A percentile compares a stretch with the other conserved stretches of the same genome.
These are phyloP conservation scores for Timema podura DNA, from an alignment of 2,888 invertebrate species.

Conservation along the genomic window DNA sequence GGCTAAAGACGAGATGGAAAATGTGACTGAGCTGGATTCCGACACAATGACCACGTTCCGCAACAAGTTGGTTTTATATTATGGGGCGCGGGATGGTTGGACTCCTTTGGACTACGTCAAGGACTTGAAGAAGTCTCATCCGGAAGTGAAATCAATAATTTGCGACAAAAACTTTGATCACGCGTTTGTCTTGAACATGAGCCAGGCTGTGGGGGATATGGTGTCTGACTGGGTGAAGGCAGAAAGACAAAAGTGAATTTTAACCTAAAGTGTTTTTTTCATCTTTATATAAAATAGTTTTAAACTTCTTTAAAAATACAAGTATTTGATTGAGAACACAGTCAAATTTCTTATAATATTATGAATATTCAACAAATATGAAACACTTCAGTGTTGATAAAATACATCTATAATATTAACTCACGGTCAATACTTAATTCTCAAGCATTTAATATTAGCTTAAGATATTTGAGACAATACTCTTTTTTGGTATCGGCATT, in stretches of 20 bases:
- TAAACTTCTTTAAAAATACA: too few species aligned
- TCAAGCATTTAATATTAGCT: too few species aligned
- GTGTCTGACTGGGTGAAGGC: conserved; percentile 23
- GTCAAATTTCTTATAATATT: too few species aligned
- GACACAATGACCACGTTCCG: conserved; percentile 55
- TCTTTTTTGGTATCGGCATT: too few species aligned
- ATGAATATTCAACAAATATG: too few species aligned
- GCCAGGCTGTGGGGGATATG: conserved; percentile 53
- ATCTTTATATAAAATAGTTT: too few species aligned
- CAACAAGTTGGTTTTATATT: conserved; percentile 72
- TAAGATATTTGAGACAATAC: too few species aligned
- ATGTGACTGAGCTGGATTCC: conserved; percentile 62
- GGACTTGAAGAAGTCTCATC: conserved; percentile 58
- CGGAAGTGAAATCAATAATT: conserved; percentile 56
- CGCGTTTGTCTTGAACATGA: conserved; percentile 72
- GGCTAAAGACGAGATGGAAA: conserved; percentile 77
- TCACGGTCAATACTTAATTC: too few species aligned
- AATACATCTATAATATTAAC: too few species aligned
- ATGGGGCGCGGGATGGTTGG: conserved; percentile 79
- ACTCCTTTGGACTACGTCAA: conserved; percentile 68
- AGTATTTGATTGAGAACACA: too few species aligned
- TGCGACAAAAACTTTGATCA: conserved; percentile 63
- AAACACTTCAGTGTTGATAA: too few species aligned
- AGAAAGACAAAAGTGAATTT: conserved; percentile 5
- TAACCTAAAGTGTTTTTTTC: too few species aligned